Base-by-base conservation (phyloP, 2,888 invertebrate species). In the Morinoia aosen region DNA sequence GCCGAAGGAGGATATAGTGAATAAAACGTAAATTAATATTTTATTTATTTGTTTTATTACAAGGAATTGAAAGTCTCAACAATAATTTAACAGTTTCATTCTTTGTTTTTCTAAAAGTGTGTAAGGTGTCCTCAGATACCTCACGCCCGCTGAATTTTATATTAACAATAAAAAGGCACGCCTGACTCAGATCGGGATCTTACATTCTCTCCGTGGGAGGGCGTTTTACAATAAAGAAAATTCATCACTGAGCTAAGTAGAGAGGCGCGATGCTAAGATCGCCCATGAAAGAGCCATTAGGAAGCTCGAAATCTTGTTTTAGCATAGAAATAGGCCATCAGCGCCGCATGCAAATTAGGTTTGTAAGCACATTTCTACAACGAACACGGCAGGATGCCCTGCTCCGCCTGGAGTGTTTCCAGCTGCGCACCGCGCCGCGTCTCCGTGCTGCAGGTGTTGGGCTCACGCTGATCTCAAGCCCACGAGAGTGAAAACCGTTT, bases 251-350 rank as follows among this genome's bases (percentile, higher is more conserved):
- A 16, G 76, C 76, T 76, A 1, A 76, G 76, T 76, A 76, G 76
- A 16, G 19, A 61, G 12, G 19, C 16, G 61, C 19, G 76, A 76
- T 76, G 76, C 76, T 76, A 76, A 76, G 76, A 33, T 76, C 76
- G 25, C 76, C 76, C 76, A 76, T 33, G 25, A 76, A 33, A 76
- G 76, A 76, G 76, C 76, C 76, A 76, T 76, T 76, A 76, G 25
- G 19, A 33, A 76, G 33, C 76, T 76, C 33, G 76, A 76, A 76
- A 76, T 76, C 76, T 76, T 76, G 76, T 76, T 76, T 16, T 33
- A 25, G 76, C 76, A 76, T 76, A 76, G 76, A 76, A 76, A 76
- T 76, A 76, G 76, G 76, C 76, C 76, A 76, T 76, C 76, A 76
- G 25, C 76, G 76, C 76, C 33, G 76, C 76, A 16, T 76, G 76